Evolutionary conservation across 2,113 vertebrate genomes (phyloP).

Genomic region (Camelus bactrianus): DNA sequence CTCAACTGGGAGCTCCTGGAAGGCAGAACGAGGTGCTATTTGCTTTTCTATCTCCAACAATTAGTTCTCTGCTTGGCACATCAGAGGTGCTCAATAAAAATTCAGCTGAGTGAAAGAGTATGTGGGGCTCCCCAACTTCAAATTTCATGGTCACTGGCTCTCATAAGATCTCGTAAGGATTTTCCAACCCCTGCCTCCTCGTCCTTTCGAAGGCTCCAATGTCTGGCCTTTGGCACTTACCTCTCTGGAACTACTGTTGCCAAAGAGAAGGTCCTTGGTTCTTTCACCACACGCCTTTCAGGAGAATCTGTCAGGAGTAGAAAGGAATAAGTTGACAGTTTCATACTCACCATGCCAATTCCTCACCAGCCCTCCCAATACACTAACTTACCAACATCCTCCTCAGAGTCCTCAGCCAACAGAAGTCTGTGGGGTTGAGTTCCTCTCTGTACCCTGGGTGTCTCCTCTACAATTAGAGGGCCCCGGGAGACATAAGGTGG

Average conservation of each 20-base stretch:
- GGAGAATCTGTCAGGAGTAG: conserved; percentile 56
- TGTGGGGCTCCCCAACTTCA: neutral
- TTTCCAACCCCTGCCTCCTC: neutral
- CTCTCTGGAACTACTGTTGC: conserved; percentile 84
- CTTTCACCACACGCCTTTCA: conserved; percentile 2
- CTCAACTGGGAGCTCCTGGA: neutral
- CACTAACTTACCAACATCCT: conserved; percentile 86
- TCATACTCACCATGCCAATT: neutral
- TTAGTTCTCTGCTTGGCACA: neutral
- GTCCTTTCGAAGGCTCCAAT: neutral
- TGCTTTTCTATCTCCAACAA: neutral
- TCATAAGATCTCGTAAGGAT: neutral
- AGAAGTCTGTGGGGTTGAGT: conserved; percentile 43
- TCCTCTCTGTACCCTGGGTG: conserved; percentile 74
- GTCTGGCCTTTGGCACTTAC: conserved; percentile 67
- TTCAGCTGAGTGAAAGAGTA: neutral
- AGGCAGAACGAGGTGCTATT: neutral
- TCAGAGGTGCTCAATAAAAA: neutral
- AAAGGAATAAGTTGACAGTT: conserved; percentile 43
- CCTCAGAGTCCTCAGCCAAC: conserved; percentile 91
- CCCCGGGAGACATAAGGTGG: conserved; percentile 51
- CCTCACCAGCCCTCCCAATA: neutral
- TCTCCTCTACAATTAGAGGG: conserved; percentile 69
- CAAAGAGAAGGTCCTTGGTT: conserved; percentile 36
- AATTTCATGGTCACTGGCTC: neutral